Evolutionary conservation across 2,888 invertebrate genomes (phyloP).

Genomic region (Thecophora atra): DNA sequence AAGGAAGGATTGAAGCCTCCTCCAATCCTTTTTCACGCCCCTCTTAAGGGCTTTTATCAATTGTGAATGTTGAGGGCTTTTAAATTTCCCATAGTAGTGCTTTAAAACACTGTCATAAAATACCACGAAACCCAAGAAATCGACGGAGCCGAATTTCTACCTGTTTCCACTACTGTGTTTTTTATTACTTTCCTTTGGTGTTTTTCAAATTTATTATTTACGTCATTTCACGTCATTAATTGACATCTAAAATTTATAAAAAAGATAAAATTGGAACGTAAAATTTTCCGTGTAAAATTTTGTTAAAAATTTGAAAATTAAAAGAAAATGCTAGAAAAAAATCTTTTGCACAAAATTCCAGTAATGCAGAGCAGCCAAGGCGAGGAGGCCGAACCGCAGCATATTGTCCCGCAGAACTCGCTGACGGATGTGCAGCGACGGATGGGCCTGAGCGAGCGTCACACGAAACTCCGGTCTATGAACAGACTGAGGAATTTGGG

Average conservation of each 20-base stretch:
- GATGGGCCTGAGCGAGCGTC: conserved; percentile 25
- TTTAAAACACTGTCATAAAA: too few species aligned
- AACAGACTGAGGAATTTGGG: neutral
- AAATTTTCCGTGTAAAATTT: too few species aligned
- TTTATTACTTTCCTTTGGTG: too few species aligned
- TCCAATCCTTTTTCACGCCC: too few species aligned
- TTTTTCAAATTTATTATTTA: too few species aligned
- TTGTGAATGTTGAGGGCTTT: too few species aligned
- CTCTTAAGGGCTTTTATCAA: too few species aligned
- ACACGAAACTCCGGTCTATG: neutral
- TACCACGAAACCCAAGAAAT: too few species aligned
- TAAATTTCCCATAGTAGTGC: too few species aligned
- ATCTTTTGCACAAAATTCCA: conserved; percentile 53
- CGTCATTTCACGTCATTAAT: conserved; percentile 12
- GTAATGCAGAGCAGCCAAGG: conserved; percentile 52
- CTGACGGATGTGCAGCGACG: conserved; percentile 45
- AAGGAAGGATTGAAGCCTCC: conserved; percentile 14
- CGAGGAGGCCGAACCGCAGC: conserved; percentile 49
- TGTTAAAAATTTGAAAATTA: neutral
- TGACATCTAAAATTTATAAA: conserved; percentile 15
- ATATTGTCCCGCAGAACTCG: conserved; percentile 56
- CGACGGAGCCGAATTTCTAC: too few species aligned
- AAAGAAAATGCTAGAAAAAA: conserved; percentile 48
- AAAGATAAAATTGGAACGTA: conserved; percentile 1
- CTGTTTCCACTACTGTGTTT: too few species aligned